Base-by-base conservation (phyloP, 1,140 invertebrate genomes). In the Babylonia areolata region DNA sequence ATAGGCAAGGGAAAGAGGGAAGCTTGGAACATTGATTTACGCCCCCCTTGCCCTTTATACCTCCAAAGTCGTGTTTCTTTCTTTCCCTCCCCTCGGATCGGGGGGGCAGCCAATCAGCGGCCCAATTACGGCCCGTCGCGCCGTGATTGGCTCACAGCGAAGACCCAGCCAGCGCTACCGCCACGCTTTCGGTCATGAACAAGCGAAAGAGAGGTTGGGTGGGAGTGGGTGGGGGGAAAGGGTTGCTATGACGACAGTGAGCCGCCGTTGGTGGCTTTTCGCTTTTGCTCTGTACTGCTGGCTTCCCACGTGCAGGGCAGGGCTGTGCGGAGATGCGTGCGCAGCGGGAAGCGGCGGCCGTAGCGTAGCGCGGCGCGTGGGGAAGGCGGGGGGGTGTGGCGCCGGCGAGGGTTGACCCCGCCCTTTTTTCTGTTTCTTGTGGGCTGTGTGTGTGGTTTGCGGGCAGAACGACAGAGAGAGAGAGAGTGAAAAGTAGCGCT, bases 1-100 rank as follows among this genome's bases (percentile, higher is more conserved):
- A 35, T 88, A 77, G 87, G 83, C 84, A 81, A 77, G 80, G n/a
- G n/a, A n/a, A n/a, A n/a, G 81, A 85, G 73, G 69, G 75, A 86
- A 80, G 85, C 75, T 85, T 35, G 73, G 33, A 28, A 39, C 84
- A 87, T 88, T 88, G 85, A 87, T 86, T 88, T 86, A 86, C 81
- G 35, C 42, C 78, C 58, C 33, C 35, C 31, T 37, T 82, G 84
- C 86, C 87, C 85, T 86, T 85, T 85, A 80, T 58, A 85, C 85
- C 86, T 86, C 86, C 86, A 84, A 86, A 87, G 84, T 54, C 58
- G 12, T 23, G 20, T 5, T 64, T 12, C 5, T 0, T 23, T 23
- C 12, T 20, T 6, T 6, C 1, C 58, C 58, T 6, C 28, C 28
- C 12, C 12, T 28, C 58, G 9, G 9, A 6, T 20, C 6, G 20